Evolutionary conservation across 2,113 vertebrate genomes (phyloP), one percentile per base, ranked within the genome.

Genomic region (Gallinago media): DNA sequence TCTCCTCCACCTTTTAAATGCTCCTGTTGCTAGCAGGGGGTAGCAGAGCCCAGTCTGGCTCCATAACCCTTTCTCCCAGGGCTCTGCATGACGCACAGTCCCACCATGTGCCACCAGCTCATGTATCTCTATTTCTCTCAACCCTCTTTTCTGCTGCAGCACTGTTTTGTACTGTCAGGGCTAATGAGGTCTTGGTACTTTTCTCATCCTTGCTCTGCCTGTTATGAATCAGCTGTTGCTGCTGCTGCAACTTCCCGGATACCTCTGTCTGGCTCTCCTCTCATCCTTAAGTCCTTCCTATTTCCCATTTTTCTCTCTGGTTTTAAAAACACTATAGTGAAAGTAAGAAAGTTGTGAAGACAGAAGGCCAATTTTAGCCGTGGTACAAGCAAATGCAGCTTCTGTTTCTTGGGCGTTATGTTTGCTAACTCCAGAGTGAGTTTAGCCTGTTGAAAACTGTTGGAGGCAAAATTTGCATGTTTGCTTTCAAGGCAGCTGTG

Each of bases 371-470:
- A 50, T 96, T 96, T 96, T 93, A 94, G 92, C 92, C 29, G 1
- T 32, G 54, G 80, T 92, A 82, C 66, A 89, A 92, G 91, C 86
- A 91, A 95, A 84, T 29, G 59, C 56, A 94, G 40, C 91, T 95
- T 97, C 88, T 96, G 95, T 96, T 96, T 74, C 88, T 84, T 87
- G 88, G 95, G 94, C 52, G 68, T 96, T 96, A 84, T 88, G 92
- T 96, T 97, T 92, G 91, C 91, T 96, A 81, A 94, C 91, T 95
- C 79, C 90, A 91, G 72, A 74, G 72, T 36, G 72, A 95, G 88
- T 81, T 93, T 94, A 91, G 83, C 83, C 70, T 86, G 70, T 89
- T 88, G 61, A 76, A 94, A 97, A 58, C 74, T 85, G 88, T 90
- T 76, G 82, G 85, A 66, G 77, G 66, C 71, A 84, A 49, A 96